phyloP scores from a whole-genome alignment of 1,140 invertebrate species.

The Drosophila lacertosa region DNA sequence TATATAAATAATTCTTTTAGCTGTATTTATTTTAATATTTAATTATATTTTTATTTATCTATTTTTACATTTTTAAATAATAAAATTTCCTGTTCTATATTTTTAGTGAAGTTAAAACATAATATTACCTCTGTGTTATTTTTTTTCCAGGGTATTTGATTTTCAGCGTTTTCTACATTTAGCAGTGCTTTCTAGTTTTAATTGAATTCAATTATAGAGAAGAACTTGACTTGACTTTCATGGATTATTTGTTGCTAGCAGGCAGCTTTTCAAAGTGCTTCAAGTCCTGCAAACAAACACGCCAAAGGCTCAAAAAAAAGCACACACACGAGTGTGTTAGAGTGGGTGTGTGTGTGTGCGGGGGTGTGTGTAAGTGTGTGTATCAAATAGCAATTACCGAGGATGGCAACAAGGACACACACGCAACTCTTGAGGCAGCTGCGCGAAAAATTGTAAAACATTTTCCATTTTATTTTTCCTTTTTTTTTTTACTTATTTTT shows the following conservation, averaged over 20 bases:
- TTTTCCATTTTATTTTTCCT: neutral
- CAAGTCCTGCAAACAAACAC: slow-evolving; percentile 30
- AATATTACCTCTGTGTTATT: neutral
- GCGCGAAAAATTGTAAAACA: slow-evolving; percentile 20
- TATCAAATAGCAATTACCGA: slow-evolving; percentile 54
- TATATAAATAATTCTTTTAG: too few species aligned
- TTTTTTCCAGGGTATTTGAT: neutral
- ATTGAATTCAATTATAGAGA: slow-evolving; percentile 41
- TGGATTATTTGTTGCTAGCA: slow-evolving; percentile 26
- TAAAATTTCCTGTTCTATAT: too few species aligned
- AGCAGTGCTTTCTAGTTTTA: slow-evolving; percentile 13
- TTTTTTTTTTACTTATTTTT: slow-evolving; percentile 18
- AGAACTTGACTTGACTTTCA: slow-evolving; percentile 31
- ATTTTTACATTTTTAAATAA: too few species aligned
- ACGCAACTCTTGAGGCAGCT: slow-evolving; percentile 9
- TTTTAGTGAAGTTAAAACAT: too few species aligned
- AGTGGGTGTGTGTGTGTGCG: slow-evolving; percentile 2
- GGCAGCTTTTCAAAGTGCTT: slow-evolving; percentile 14
- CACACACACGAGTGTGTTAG: neutral
- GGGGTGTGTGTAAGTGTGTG: slow-evolving; percentile 17
- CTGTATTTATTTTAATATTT: too few species aligned
- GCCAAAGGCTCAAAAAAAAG: slow-evolving; percentile 29
- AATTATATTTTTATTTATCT: too few species aligned
- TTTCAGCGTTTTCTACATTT: neutral
- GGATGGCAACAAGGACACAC: slow-evolving; percentile 2